Conservation (phyloP, 2,113 vertebrate species). For the Salvator merianae region DNA sequence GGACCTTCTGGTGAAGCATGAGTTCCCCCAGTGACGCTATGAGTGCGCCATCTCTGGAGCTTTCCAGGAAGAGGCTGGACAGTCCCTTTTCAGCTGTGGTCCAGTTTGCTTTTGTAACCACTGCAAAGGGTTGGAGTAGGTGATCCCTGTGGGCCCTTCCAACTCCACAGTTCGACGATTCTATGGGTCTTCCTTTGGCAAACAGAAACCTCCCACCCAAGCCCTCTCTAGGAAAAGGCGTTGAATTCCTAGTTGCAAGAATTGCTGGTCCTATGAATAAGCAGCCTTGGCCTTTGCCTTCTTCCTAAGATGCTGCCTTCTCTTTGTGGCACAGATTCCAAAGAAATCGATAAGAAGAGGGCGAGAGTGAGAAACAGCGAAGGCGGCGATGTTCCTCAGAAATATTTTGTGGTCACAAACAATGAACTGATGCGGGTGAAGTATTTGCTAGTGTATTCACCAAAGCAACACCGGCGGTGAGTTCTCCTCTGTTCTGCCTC, state of each 20-base stretch:
- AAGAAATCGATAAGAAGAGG: constrained; percentile 86
- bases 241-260: neutral
- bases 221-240: neutral
- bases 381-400: constrained; percentile 93
- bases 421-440: constrained; percentile 94
- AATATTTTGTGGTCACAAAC: constrained; percentile 97
- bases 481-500: constrained; percentile 17
- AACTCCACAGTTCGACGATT: no score
- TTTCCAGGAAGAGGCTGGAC: no score
- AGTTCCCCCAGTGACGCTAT: no score
- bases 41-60: no score
- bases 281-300: neutral
- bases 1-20: neutral
- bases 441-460: constrained; percentile 94
- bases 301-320: neutral
- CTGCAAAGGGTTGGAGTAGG: no score
- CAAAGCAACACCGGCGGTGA: constrained; percentile 88
- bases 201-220: neutral
- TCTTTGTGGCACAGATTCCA: constrained; percentile 81
- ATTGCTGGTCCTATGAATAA: neutral
- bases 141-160: no score
- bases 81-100: no score
- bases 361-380: constrained; percentile 93
- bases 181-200: neutral
- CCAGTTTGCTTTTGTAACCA: no score